Evolutionary conservation across 1,140 invertebrate genomes (phyloP).

Genomic region (Lerema accius): DNA sequence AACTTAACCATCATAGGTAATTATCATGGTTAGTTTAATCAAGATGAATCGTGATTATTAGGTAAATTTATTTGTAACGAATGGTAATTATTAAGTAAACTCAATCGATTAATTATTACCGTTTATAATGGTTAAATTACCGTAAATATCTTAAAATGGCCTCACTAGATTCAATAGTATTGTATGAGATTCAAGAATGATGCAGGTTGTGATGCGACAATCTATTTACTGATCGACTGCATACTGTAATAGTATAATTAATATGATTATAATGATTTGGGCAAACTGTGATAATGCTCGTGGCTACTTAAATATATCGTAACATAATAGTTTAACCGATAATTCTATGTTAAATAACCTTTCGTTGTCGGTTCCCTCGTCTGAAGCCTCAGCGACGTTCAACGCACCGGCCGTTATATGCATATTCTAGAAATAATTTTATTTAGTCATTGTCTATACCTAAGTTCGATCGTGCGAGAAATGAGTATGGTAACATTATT

Average conservation of each 20-base stretch:
- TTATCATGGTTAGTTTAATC: conserved; percentile 1
- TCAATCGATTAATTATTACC: too few species aligned
- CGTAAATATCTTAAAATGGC: too few species aligned
- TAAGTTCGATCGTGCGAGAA: conserved; percentile 68
- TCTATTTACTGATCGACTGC: conserved; percentile 12
- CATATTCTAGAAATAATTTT: conserved; percentile 76
- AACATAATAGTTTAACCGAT: background rate
- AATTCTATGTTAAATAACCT: background rate
- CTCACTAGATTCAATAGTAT: too few species aligned
- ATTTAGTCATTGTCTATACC: conserved; percentile 74
- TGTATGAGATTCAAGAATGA: too few species aligned
- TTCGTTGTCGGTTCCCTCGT: background rate
- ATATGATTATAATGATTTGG: conserved; percentile 4
- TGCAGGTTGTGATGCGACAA: conserved; percentile 22
- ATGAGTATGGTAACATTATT: conserved; percentile 57
- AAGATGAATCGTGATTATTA: too few species aligned
- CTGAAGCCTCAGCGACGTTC: conserved; percentile 34
- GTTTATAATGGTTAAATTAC: too few species aligned
- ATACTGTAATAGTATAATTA: conserved; percentile 4
- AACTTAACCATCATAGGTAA: too few species aligned
- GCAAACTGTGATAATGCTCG: conserved; percentile 28
- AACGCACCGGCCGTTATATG: conserved; percentile 47
- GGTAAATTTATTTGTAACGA: too few species aligned
- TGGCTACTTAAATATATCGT: conserved; percentile 13
- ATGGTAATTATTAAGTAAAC: too few species aligned